Conservation (phyloP, 2,888 invertebrate genomes). For the Plebejus melissa region DNA sequence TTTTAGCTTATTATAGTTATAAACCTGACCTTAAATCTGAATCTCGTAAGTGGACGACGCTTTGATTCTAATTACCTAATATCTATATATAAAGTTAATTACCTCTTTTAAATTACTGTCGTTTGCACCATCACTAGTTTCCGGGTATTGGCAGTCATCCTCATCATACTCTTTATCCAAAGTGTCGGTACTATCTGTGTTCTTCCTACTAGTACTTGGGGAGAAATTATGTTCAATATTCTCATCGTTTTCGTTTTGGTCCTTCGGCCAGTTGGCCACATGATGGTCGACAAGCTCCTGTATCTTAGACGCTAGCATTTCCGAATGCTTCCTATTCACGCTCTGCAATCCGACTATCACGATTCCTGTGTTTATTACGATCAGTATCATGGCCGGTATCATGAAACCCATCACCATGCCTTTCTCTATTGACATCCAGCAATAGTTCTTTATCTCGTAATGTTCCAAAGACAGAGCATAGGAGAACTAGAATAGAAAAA, state of each 20-base stretch:
- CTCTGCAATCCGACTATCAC: conserved; percentile 78
- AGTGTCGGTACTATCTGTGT: conserved; percentile 68
- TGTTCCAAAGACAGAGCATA: conserved; percentile 84
- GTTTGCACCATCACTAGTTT: conserved; percentile 49
- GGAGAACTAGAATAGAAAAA: conserved; percentile 68
- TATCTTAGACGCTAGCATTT: conserved; percentile 66
- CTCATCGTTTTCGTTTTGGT: conserved; percentile 58
- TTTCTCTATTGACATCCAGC: conserved; percentile 87
- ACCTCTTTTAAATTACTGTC: conserved; percentile 45
- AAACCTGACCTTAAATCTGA: no score
- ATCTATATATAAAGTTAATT: neutral
- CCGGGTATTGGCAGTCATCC: conserved; percentile 59
- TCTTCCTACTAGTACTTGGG: conserved; percentile 64
- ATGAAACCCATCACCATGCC: conserved; percentile 88
- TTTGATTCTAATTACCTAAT: no score
- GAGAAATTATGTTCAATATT: conserved; percentile 61
- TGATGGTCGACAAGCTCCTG: conserved; percentile 68
- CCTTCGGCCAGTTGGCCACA: conserved; percentile 63
- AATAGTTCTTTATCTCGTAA: conserved; percentile 85
- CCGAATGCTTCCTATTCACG: conserved; percentile 68
- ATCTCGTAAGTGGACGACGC: no score
- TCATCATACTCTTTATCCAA: conserved; percentile 64
- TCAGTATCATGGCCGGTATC: conserved; percentile 83
- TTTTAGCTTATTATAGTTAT: no score
- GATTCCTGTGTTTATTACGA: conserved; percentile 81